Conservation (phyloP, 2,888 invertebrate genomes). For the Lepidonotus clava region DNA sequence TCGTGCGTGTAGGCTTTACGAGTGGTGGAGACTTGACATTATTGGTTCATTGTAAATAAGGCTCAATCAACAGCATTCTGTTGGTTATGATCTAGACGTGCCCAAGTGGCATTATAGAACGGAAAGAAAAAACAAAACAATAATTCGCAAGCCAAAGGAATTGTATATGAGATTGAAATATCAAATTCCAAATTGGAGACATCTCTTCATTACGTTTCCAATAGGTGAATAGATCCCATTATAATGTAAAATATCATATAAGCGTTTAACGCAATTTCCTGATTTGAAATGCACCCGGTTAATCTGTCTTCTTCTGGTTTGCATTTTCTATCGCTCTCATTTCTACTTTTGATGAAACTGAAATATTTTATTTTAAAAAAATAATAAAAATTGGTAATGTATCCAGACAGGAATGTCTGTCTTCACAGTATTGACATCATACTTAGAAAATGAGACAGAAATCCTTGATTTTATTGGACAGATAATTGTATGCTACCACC, state of each 20-base stretch:
- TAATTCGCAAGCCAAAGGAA: not conserved
- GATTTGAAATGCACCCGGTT: not conserved
- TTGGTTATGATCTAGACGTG: not conserved
- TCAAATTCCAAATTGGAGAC: not conserved
- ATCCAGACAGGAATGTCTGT: slow-evolving; percentile 21
- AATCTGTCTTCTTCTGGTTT: not conserved
- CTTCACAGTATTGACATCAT: slow-evolving; percentile 42
- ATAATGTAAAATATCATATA: not conserved
- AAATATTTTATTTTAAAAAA: too few relatives aligned
- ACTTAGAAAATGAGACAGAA: not conserved
- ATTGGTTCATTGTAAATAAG: slow-evolving; percentile 11
- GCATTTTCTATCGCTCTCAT: not conserved
- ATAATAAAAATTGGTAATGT: slow-evolving; percentile 4
- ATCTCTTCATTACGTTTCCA: not conserved
- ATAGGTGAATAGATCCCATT: not conserved
- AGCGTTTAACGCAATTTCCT: not conserved
- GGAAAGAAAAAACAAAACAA: not conserved
- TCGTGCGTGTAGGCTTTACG: slow-evolving; percentile 44
- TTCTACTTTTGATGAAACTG: too few relatives aligned
- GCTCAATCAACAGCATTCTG: too few relatives aligned
- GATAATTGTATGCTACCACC: slow-evolving; percentile 5
- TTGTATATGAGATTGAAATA: not conserved
- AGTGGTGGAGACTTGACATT: slow-evolving; percentile 41
- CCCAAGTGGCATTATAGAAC: not conserved
- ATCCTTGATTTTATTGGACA: slow-evolving; percentile 1